Conservation (phyloP, 2,113 vertebrate species). For the Dinomys branickii region DNA sequence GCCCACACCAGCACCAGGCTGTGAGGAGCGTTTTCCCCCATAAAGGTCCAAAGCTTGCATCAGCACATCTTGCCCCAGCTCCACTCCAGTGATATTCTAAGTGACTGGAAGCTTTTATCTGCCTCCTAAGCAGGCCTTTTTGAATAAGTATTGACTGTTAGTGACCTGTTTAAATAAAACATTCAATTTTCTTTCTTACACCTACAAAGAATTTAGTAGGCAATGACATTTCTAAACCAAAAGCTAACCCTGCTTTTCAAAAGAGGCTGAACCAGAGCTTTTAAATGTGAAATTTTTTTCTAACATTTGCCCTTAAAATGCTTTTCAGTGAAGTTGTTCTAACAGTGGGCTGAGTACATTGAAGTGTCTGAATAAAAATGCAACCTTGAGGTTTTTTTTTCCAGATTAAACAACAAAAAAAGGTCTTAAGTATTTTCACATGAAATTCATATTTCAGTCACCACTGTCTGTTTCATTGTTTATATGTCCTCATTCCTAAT, state of each 20-base stretch:
- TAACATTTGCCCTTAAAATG: conserved; percentile 73
- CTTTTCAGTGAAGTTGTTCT: conserved; percentile 68
- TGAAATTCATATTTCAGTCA: conserved; percentile 47
- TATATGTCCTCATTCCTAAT: conserved; percentile 49
- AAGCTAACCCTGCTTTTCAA: conserved; percentile 72
- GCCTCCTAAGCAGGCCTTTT: conserved; percentile 66
- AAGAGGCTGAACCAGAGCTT: conserved; percentile 64
- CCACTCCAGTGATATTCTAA: conserved; percentile 63
- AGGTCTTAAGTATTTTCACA: not conserved
- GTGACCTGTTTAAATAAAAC: conserved; percentile 73
- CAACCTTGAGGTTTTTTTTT: conserved; percentile 56
- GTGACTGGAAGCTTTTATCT: conserved; percentile 75
- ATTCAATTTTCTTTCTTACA: conserved; percentile 66
- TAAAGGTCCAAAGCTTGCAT: conserved; percentile 41
- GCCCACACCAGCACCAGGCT: not conserved
- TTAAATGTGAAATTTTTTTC: conserved; percentile 70
- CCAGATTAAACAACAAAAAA: conserved; percentile 52
- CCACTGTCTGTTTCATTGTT: conserved; percentile 41
- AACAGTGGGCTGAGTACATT: conserved; percentile 43
- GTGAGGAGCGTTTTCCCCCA: not conserved
- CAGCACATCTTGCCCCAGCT: conserved; percentile 71
- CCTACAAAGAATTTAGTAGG: conserved; percentile 59
- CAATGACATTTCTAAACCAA: conserved; percentile 74
- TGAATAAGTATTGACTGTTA: conserved; percentile 75
- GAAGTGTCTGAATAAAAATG: conserved; percentile 66